Percentiles rank a stretch among this genome's conserved stretches.
Conservation (phyloP, 2,113 vertebrate genomes). For the Myotis lucifugus region DNA sequence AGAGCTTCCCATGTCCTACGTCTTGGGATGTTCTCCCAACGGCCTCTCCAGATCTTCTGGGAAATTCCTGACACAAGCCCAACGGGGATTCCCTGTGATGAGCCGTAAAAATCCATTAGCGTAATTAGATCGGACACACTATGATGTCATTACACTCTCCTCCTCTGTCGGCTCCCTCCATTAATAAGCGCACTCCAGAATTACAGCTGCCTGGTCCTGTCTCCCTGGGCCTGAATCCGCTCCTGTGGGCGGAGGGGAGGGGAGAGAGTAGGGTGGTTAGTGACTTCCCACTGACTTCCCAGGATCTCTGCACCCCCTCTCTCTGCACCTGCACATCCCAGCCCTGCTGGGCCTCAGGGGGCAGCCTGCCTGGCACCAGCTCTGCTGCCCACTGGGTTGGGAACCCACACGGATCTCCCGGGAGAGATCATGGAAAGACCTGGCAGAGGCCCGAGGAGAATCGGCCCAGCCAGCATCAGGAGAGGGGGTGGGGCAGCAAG, state of each 20-base stretch:
- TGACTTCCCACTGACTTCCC: neutral
- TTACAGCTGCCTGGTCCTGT: neutral
- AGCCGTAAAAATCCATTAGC: constrained; percentile 75
- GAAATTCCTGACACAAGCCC: constrained; percentile 49
- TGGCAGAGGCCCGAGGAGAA: neutral
- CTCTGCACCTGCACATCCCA: neutral
- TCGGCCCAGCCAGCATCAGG: neutral
- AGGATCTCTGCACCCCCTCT: neutral
- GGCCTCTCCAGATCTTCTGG: neutral
- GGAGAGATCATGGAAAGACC: neutral
- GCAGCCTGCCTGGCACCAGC: accelerated
- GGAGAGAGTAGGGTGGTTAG: neutral
- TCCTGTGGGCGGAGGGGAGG: neutral
- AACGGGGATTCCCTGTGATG: constrained; percentile 52
- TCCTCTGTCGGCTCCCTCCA: constrained; percentile 60
- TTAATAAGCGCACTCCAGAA: constrained; percentile 64
- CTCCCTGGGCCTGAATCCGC: neutral
- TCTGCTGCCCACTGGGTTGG: neutral
- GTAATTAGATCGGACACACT: constrained; percentile 77
- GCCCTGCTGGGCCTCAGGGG: neutral
- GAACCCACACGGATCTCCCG: neutral
- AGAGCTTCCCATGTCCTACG: neutral
- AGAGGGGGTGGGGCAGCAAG: neutral
- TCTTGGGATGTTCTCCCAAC: neutral
- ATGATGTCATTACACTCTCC: constrained; percentile 69